These are phyloP conservation scores for Heloderma charlesbogerti DNA, from an alignment of 2,113 vertebrate species.

Conservation along the genomic window DNA sequence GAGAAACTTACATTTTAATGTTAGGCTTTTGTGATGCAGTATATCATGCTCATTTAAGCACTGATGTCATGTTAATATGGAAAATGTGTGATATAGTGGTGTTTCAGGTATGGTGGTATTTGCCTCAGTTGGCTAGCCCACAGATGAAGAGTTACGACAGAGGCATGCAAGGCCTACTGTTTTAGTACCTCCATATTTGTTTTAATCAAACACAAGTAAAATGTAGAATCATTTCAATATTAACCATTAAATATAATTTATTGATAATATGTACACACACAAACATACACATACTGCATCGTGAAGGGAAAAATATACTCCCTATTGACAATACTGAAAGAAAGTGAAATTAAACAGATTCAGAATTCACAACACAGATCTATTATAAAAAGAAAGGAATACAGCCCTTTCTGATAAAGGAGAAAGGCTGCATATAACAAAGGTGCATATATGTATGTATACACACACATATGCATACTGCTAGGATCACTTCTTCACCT, in stretches of 20 bases:
- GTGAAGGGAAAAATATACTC: slow-evolving; percentile 5
- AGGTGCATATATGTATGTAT: neutral
- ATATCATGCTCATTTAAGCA: neutral
- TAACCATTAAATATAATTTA: slow-evolving; percentile 6
- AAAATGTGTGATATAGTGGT: rapidly evolving
- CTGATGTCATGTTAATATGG: neutral
- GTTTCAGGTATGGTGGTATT: neutral
- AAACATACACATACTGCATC: neutral
- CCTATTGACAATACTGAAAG: neutral
- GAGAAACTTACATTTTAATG: neutral
- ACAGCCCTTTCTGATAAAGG: neutral
- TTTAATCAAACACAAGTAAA: neutral
- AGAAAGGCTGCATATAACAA: neutral
- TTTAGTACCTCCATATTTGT: neutral
- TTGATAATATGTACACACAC: neutral
- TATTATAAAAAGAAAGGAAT: neutral
- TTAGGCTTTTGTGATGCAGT: neutral
- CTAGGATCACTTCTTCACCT: neutral
- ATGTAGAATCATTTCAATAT: neutral
- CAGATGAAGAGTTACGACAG: neutral
- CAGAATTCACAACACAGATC: neutral
- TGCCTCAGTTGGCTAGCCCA: neutral
- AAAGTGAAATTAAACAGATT: neutral
- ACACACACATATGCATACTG: neutral
- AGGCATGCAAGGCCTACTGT: neutral